A percentile compares a stretch with the other conserved stretches of the same genome.
Evolutionary conservation across 2,113 vertebrate genomes (phyloP).

Genomic region (Vicugna pacos): DNA sequence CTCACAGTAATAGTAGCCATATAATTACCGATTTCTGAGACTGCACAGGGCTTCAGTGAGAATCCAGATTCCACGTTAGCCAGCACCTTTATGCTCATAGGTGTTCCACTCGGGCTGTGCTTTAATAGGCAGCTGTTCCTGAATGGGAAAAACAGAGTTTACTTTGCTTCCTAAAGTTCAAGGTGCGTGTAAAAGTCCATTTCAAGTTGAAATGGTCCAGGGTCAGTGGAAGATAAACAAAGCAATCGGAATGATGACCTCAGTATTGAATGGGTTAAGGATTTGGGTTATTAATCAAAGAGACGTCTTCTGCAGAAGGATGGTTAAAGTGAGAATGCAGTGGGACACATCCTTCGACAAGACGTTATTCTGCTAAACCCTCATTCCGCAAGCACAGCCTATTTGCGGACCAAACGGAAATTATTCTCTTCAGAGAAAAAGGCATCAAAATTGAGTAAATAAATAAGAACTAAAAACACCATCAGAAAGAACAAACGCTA

Average conservation of each 20-base stretch:
- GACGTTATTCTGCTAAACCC: background rate
- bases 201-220: background rate
- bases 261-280: background rate
- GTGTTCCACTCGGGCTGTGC: constrained; percentile 81
- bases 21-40: constrained; percentile 86
- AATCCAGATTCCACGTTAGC: constrained; percentile 86
- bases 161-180: background rate
- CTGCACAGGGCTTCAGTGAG: constrained; percentile 88
- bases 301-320: background rate
- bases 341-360: background rate
- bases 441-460: background rate
- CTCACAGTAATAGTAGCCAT: background rate
- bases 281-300: background rate
- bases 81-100: constrained; percentile 82
- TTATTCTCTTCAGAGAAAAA: background rate
- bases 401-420: background rate
- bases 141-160: constrained; percentile 62
- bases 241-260: background rate
- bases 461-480: background rate
- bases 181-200: background rate
- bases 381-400: background rate
- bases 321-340: background rate
- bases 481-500: background rate
- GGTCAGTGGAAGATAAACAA: background rate
- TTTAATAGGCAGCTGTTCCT: constrained; percentile 88